Conservation (phyloP, 2,888 invertebrate species). For the Acleris cristana region DNA sequence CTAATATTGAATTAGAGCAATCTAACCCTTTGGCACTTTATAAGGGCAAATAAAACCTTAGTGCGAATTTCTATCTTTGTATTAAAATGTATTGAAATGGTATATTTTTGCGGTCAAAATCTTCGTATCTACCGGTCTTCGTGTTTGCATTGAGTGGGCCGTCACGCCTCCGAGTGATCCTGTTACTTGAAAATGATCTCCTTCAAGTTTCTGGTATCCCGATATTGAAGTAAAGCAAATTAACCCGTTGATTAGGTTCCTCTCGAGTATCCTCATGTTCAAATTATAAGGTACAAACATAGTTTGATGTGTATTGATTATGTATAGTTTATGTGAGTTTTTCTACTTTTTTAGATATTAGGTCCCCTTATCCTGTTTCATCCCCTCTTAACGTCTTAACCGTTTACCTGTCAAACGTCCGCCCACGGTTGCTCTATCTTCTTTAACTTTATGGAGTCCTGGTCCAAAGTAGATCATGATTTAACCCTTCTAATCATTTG, state of each 20-base stretch:
- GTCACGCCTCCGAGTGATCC: not conserved
- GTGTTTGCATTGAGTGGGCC: not conserved
- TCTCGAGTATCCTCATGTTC: not conserved
- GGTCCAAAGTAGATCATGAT: conserved; percentile 23
- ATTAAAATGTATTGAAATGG: not conserved
- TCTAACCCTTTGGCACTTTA: conserved; percentile 32
- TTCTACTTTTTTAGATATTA: not conserved
- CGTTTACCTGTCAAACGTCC: conserved; percentile 12
- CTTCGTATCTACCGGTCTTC: not conserved
- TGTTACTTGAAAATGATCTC: not conserved
- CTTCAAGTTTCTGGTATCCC: conserved; percentile 22
- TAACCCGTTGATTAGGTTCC: conserved; percentile 21
- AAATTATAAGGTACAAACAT: too few relatives aligned
- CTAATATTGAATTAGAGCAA: conserved; percentile 30
- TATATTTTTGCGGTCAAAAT: not conserved
- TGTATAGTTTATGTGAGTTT: not conserved
- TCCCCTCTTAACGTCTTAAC: not conserved
- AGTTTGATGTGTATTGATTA: not conserved
- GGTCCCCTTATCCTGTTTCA: not conserved
- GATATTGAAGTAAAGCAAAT: conserved; percentile 23
- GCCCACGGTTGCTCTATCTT: conserved; percentile 14
- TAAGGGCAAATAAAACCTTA: conserved; percentile 22
- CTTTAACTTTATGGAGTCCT: conserved; percentile 23
- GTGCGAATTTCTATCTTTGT: not conserved
- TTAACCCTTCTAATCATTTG: conserved; percentile 18